phyloP scores from a whole-genome alignment of 2,113 vertebrate species.

The Halichoeres trimaculatus region DNA sequence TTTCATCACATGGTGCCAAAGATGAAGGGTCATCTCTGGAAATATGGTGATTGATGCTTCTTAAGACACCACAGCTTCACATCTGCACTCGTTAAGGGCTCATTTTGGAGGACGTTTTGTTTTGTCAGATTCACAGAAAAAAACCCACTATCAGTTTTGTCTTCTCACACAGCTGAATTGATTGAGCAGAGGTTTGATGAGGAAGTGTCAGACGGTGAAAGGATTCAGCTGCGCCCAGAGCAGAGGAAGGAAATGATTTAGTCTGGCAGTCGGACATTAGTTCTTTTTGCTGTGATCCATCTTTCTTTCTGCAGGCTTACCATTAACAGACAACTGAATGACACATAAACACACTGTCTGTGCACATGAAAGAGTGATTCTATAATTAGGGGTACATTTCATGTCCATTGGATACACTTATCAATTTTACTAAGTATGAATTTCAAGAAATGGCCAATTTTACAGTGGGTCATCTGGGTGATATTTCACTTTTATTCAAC shows the following conservation, averaged over 20 bases:
- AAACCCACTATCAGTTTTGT: too few relatives aligned
- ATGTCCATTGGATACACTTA: too few relatives aligned
- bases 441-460: too few relatives aligned
- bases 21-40: background rate
- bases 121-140: background rate
- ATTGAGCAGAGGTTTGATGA: conserved; percentile 2
- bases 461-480: too few relatives aligned
- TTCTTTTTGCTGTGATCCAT: conserved; percentile 25
- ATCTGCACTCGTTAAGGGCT: background rate
- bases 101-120: background rate
- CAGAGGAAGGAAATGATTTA: conserved; percentile 48
- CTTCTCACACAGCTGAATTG: too few relatives aligned
- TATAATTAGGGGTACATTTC: too few relatives aligned
- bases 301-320: conserved; percentile 23
- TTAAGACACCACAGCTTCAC: background rate
- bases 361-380: too few relatives aligned
- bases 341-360: too few relatives aligned
- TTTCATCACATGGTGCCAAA: conserved; percentile 14
- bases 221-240: background rate
- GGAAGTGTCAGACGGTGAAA: conserved; percentile 16
- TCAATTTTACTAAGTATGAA: too few relatives aligned
- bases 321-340: background rate
- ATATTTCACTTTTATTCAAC: too few relatives aligned
- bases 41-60: background rate
- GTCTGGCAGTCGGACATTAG: conserved; percentile 12